phyloP scores from a whole-genome alignment of 2,797 vertebrate species.

The Mus minutoides region DNA sequence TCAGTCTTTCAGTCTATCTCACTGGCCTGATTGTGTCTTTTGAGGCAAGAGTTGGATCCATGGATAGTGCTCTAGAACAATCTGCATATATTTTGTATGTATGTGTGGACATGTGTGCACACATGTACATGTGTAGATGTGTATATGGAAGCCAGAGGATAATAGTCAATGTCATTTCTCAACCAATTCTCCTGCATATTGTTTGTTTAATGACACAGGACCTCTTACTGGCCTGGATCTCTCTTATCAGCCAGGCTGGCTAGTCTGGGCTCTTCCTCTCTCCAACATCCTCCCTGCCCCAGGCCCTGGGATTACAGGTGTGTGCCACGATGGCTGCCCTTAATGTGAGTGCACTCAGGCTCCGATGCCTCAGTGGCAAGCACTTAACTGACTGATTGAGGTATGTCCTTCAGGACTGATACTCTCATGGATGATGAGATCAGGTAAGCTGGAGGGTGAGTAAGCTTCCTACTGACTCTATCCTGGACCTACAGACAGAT shows the following conservation, averaged over 20 bases:
- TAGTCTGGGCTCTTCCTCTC: background rate
- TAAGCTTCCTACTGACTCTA: background rate
- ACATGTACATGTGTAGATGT: background rate
- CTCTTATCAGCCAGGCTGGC: background rate
- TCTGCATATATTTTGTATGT: fast-evolving
- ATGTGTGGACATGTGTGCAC: background rate
- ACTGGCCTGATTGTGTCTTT: background rate
- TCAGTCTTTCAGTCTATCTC: background rate
- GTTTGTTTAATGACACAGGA: background rate
- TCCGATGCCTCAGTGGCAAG: background rate
- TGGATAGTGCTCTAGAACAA: background rate
- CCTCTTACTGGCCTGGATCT: background rate
- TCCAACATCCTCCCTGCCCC: background rate
- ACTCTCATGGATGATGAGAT: no score
- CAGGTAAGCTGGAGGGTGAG: background rate
- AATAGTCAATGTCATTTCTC: background rate
- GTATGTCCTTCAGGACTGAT: background rate
- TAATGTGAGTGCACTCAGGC: background rate
- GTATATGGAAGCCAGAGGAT: background rate
- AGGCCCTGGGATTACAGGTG: background rate
- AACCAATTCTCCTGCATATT: background rate
- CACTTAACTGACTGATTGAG: background rate
- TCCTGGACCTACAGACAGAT: background rate
- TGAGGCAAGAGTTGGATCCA: fast-evolving
- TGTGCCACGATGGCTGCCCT: background rate